Percentiles rank a stretch among this genome's conserved stretches.
Conservation (phyloP, 1,140 invertebrate species). For the Leptinotarsa lineolata region DNA sequence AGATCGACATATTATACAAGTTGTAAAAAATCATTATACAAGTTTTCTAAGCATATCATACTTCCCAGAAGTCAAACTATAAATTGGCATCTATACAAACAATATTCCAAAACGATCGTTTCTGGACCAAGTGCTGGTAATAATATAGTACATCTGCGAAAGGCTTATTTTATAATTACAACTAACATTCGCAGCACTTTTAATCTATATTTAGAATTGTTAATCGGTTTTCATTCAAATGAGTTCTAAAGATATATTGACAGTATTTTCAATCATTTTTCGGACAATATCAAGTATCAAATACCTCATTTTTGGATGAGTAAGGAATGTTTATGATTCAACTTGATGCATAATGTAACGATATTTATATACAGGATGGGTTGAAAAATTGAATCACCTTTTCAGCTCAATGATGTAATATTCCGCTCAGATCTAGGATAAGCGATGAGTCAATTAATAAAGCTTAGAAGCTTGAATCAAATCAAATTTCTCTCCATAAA, state of each 20-base stretch:
- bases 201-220: constrained; percentile 54
- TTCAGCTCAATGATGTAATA: neutral
- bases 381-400: constrained; percentile 13
- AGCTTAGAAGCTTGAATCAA: too few relatives aligned
- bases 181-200: constrained; percentile 50
- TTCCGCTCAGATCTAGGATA: too few relatives aligned
- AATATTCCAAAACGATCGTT: constrained; percentile 43
- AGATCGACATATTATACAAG: constrained; percentile 37
- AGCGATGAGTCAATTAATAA: too few relatives aligned
- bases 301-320: constrained; percentile 43
- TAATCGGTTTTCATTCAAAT: constrained; percentile 47
- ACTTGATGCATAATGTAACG: constrained; percentile 46
- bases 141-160: constrained; percentile 54
- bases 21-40: constrained; percentile 39
- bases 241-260: constrained; percentile 49
- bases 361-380: constrained; percentile 38
- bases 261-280: constrained; percentile 44
- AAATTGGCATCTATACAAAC: constrained; percentile 43
- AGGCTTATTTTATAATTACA: constrained; percentile 54
- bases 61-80: constrained; percentile 50
- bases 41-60: constrained; percentile 41
- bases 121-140: constrained; percentile 52
- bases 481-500: too few relatives aligned
- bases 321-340: constrained; percentile 53
- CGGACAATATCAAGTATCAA: constrained; percentile 45